Conservation (phyloP, 2,888 invertebrate species). For the Eupithecia subumbrata region DNA sequence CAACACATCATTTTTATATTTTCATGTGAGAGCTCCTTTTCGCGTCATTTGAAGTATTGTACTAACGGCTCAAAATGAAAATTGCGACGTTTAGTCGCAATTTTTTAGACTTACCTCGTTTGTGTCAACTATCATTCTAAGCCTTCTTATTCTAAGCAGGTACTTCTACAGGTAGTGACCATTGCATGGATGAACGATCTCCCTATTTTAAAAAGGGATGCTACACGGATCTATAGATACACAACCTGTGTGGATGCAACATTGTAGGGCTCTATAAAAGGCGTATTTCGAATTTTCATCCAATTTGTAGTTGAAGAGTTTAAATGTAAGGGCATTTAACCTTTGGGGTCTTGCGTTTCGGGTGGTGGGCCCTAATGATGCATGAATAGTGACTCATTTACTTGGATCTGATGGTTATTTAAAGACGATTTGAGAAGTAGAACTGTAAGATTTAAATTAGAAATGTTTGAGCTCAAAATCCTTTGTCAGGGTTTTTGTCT, state of each 20-base stretch:
- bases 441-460: background rate
- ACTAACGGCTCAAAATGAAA: too few species aligned
- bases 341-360: conserved; percentile 69
- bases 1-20: too few species aligned
- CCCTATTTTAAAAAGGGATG: conserved; percentile 68
- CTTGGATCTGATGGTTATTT: conserved; percentile 25
- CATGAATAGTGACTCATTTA: conserved; percentile 69
- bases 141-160: too few species aligned
- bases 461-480: background rate
- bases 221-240: background rate
- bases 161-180: conserved; percentile 71
- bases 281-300: background rate
- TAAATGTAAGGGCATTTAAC: conserved; percentile 60
- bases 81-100: too few species aligned
- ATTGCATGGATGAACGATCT: conserved; percentile 77
- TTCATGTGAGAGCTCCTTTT: too few species aligned
- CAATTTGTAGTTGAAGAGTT: conserved; percentile 50
- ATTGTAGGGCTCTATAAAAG: conserved; percentile 58
- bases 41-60: too few species aligned
- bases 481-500: conserved; percentile 2
- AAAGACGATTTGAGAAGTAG: background rate
- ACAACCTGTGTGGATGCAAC: conserved; percentile 56
- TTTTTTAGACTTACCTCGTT: too few species aligned
- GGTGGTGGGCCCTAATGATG: conserved; percentile 73
- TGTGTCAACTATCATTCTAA: too few species aligned